Evolutionary conservation across 2,113 vertebrate species (phyloP).

Genomic region (Sprattus sprattus): DNA sequence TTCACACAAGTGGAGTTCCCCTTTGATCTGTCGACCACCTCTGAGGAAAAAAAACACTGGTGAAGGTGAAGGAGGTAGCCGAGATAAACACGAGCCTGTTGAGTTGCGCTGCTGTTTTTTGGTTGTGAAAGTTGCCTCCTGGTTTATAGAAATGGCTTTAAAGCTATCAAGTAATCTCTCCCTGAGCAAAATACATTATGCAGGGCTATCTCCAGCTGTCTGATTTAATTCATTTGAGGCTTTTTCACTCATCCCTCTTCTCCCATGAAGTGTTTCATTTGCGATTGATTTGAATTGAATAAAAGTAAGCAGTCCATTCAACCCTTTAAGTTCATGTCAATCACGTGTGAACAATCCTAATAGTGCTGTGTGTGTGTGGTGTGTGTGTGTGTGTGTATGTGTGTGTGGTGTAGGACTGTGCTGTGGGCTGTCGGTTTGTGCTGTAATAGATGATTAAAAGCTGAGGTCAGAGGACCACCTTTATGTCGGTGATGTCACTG

Average conservation of each 20-base stretch:
- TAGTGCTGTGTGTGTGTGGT: neutral
- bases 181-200: neutral
- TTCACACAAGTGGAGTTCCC: neutral
- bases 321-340: neutral
- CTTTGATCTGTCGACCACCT: constrained; percentile 1
- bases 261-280: neutral
- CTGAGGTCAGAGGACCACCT: constrained; percentile 2
- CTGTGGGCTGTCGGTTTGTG: neutral
- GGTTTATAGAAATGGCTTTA: neutral
- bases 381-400: constrained; percentile 8
- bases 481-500: neutral
- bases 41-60: neutral
- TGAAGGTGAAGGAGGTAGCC: neutral
- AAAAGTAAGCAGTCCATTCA: neutral
- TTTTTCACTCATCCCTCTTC: neutral
- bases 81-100: neutral
- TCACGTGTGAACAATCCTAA: neutral
- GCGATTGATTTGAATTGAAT: neutral
- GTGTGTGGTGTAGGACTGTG: neutral
- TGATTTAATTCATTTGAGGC: neutral
- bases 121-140: neutral
- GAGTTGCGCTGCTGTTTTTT: neutral
- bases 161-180: constrained; percentile 8
- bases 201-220: neutral
- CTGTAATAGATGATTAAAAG: neutral